Evolutionary conservation across 92 coral and sea anemone species (phyloP).

Genomic region (Plumapathes pennacea): DNA sequence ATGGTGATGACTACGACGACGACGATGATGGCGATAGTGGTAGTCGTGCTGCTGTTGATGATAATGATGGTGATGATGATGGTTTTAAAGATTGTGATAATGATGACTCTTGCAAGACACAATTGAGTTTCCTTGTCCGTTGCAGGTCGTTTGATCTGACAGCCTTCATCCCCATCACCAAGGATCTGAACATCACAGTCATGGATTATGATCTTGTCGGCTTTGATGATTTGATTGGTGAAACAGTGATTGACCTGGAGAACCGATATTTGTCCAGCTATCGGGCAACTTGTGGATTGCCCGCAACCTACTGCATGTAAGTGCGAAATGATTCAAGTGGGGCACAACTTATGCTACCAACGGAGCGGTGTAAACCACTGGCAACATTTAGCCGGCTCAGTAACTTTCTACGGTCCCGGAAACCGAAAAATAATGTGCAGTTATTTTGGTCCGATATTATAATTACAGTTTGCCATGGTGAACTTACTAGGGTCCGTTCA

Average conservation of each 20-base stretch:
- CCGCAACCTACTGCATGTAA: constrained; percentile 85
- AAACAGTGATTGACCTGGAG: constrained; percentile 88
- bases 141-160: constrained; percentile 93
- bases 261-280: constrained; percentile 81
- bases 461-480: too few relatives aligned
- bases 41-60: not conserved
- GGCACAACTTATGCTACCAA: too few relatives aligned
- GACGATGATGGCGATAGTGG: too few relatives aligned
- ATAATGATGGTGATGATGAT: constrained; percentile 1
- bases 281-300: constrained; percentile 91
- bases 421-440: too few relatives aligned
- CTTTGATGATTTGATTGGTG: constrained; percentile 86
- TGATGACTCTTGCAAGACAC: not conserved
- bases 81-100: not conserved
- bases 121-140: not conserved
- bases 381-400: too few relatives aligned
- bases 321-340: constrained; percentile 6
- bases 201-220: constrained; percentile 91
- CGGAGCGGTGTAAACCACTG: too few relatives aligned
- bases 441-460: too few relatives aligned
- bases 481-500: too few relatives aligned
- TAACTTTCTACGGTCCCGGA: too few relatives aligned
- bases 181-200: constrained; percentile 77
- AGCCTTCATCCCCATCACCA: constrained; percentile 81
- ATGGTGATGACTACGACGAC: too few relatives aligned